phyloP scores from a whole-genome alignment of 2,888 invertebrate species.

The Luperina nickerlii region DNA sequence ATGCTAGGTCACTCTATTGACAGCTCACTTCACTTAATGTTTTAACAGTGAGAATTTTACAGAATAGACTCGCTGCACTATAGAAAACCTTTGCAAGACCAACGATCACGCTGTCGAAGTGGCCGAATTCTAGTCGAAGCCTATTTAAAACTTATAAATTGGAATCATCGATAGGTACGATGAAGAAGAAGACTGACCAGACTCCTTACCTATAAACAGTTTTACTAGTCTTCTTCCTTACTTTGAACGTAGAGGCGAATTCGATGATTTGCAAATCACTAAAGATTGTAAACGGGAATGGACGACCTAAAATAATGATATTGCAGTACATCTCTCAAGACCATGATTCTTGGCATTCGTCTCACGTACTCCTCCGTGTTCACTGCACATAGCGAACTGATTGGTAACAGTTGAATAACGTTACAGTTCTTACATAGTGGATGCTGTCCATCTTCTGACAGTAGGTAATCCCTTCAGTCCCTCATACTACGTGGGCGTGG shows the following conservation, averaged over 20 bases:
- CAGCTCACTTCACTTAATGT: background rate
- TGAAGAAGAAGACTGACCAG: background rate
- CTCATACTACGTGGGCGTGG: conserved; percentile 15
- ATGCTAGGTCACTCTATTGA: background rate
- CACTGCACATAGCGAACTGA: background rate
- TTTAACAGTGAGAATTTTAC: background rate
- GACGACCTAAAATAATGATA: background rate
- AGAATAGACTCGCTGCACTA: background rate
- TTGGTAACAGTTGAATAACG: conserved; percentile 34
- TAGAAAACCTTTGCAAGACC: background rate
- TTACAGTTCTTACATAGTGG: conserved; percentile 1
- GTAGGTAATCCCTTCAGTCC: conserved; percentile 6
- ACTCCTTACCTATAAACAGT: background rate
- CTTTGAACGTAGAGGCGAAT: background rate
- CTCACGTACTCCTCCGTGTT: conserved; percentile 9
- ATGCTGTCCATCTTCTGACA: conserved; percentile 3
- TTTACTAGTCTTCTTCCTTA: background rate
- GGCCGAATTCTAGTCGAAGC: background rate
- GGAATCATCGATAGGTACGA: background rate
- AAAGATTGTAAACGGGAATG: background rate
- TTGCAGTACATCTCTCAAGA: conserved; percentile 18
- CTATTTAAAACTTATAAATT: background rate
- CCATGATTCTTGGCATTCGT: background rate
- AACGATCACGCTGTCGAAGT: background rate
- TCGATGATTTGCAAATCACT: background rate